Percentiles rank a stretch among this genome's conserved stretches.
These are phyloP conservation scores for Setipinna tenuifilis DNA, from an alignment of 2,797 vertebrate species.

Conservation along the genomic window DNA sequence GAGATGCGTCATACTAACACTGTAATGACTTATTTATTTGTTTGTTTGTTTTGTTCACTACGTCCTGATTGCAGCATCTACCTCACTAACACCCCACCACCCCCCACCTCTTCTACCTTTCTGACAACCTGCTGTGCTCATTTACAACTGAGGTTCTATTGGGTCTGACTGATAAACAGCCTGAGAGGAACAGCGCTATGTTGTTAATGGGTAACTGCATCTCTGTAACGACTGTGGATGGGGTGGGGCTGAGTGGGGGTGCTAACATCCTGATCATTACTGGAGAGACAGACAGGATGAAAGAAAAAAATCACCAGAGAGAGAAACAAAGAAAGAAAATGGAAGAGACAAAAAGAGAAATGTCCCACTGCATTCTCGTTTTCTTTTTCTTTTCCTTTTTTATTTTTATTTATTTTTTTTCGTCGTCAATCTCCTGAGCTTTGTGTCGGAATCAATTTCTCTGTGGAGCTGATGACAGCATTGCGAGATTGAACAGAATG, in stretches of 20 bases:
- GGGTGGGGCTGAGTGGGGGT: slow-evolving; percentile 1
- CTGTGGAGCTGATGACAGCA: slow-evolving; percentile 14
- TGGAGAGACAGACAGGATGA: slow-evolving; percentile 36
- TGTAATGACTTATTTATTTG: slow-evolving; percentile 12
- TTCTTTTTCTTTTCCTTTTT: too few species aligned
- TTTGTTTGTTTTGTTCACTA: slow-evolving; percentile 20
- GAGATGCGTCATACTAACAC: background rate
- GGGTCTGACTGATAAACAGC: slow-evolving; percentile 66
- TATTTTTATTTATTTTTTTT: background rate
- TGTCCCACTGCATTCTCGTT: background rate
- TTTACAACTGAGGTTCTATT: slow-evolving; percentile 63
- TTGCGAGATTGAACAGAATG: slow-evolving; percentile 17
- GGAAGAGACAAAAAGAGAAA: background rate
- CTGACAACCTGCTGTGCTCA: slow-evolving; percentile 64
- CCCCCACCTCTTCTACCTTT: slow-evolving; percentile 45
- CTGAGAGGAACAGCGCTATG: slow-evolving; percentile 52
- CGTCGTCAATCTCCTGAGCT: background rate
- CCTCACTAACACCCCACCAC: background rate
- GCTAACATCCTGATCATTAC: background rate
- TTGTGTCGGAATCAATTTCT: slow-evolving; percentile 21
- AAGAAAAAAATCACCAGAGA: background rate
- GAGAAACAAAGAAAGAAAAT: background rate
- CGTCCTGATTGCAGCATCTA: background rate
- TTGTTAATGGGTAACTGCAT: slow-evolving; percentile 52
- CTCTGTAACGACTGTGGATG: slow-evolving; percentile 39